Evolutionary conservation across 1,140 invertebrate genomes (phyloP), one percentile per base, ranked within the genome.

Genomic region (Dendroctonus ponderosae): DNA sequence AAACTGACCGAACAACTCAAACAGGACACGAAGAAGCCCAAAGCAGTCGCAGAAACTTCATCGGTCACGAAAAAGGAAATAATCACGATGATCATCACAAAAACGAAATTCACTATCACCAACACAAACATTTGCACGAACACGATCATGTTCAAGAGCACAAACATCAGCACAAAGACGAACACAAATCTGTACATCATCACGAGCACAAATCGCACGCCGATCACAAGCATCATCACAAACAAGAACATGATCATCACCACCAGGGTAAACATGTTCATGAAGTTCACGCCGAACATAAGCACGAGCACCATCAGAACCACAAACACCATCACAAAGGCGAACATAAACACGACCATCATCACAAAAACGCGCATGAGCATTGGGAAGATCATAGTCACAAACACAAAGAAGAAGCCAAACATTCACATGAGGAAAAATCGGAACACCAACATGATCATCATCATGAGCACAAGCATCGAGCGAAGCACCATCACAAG

Each of bases 321-420:
- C 41, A 54, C 14, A 50, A 50, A 11, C 59, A 61, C 40, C 14
- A 59, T 0, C 64, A 66, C 44, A 54, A 66, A 11, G 26, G 44
- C 38, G 49, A 61, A 5, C 67, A 69, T 60, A 42, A 60, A 39
- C 67, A 69, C 37, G 39, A 64, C 39, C 62, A 69, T 58, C 69
- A 69, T 7, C 72, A 71, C 54, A 44, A 70, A 64, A 50, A 56
- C 61, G 46, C 71, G 15, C 69, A 70, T 51, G 40, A 68, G 9
- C 67, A 70, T 58, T 54, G 57, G 12, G 42, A 43, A 26, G 53
- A 63, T 7, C 68, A 70, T 58, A 14, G 42, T 9, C 54, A 67
- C 48, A 12, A 67, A 4, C 64, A 70, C 40, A 67, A 51, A 12
- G 42, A 67, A 49, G 50, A 59, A 9, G 58, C 56, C 11, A 59